Percentiles rank a stretch among this genome's conserved stretches.
Evolutionary conservation across 1,140 invertebrate species (phyloP).

Genomic region (Polypedilum vanderplanki): DNA sequence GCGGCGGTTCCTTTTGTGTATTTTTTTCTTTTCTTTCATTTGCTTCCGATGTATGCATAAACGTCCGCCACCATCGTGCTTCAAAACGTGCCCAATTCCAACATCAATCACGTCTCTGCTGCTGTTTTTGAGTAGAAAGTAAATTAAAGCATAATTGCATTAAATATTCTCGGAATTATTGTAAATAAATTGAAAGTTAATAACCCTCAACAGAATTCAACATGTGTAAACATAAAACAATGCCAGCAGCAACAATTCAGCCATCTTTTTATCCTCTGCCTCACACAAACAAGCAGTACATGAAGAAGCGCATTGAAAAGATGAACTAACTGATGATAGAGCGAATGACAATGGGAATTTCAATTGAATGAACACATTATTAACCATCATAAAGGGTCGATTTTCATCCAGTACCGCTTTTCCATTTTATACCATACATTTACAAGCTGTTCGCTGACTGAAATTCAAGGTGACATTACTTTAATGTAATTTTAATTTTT

Average conservation of each 20-base stretch:
- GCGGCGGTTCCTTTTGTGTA: not conserved
- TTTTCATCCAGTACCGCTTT: not conserved
- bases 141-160: conserved; percentile 13
- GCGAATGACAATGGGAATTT: conserved; percentile 28
- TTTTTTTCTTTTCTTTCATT: not conserved
- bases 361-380: conserved; percentile 27
- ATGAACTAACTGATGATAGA: not conserved
- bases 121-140: not conserved
- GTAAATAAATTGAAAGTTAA: not conserved
- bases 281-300: not conserved
- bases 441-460: not conserved
- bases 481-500: too few species aligned
- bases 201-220: not conserved
- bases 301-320: not conserved
- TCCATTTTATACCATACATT: not conserved
- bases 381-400: conserved; percentile 27
- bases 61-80: not conserved
- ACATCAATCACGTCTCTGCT: not conserved
- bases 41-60: not conserved
- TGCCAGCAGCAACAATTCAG: not conserved
- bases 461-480: too few species aligned
- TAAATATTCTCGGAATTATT: not conserved
- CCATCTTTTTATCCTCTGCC: conserved; percentile 23
- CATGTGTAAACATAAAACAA: not conserved
- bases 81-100: not conserved